Evolutionary conservation across 2,888 invertebrate species (phyloP), one percentile per base, ranked within the genome.

Genomic region (Sesia apiformis): DNA sequence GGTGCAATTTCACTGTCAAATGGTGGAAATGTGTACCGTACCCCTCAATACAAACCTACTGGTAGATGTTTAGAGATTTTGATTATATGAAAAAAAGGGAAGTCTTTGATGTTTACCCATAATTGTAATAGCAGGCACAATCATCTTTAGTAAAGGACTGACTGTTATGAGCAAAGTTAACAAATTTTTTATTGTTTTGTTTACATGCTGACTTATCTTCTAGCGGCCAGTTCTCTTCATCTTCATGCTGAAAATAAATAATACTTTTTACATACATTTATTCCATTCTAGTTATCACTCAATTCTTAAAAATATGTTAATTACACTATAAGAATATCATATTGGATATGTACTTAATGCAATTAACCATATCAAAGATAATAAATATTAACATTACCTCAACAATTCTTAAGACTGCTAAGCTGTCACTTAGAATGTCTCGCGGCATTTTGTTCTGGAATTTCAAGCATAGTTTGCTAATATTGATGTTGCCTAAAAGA

Each of bases 371-470:
- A 6, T n/a, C 5, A 6, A 49, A 49, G 4, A 49, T 49, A 5
- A 5, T n/a, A 23, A 49, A 43, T 8, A 49, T 5, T 8, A 46
- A 55, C 62, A 55, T n/a, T 76, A 92, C 93, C 89, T 92, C 91
- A 57, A 91, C 84, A 72, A 92, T 90, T 70, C 91, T 89, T 62
- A 93, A 82, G 62, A 92, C 90, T 63, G 92, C 90, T 67, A 93
- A 84, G 77, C 92, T 93, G 71, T 93, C 93, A 73, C 91, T 91
- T 64, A 93, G 91, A 70, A 93, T 91, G 85, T 94, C 93, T 69
- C 92, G 90, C 63, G 93, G 93, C 91, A 94, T 93, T 76, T 91
- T 90, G 8, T 46, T 46, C 4, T 43, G 4, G 7, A 46, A 46
- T 23, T 23, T 23, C 23, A 23, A 23, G 23, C 23, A 23, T 23